Percentiles rank a stretch among this genome's conserved stretches.
Evolutionary conservation across 2,888 invertebrate genomes (phyloP).

Genomic region (Tinea trinotella): DNA sequence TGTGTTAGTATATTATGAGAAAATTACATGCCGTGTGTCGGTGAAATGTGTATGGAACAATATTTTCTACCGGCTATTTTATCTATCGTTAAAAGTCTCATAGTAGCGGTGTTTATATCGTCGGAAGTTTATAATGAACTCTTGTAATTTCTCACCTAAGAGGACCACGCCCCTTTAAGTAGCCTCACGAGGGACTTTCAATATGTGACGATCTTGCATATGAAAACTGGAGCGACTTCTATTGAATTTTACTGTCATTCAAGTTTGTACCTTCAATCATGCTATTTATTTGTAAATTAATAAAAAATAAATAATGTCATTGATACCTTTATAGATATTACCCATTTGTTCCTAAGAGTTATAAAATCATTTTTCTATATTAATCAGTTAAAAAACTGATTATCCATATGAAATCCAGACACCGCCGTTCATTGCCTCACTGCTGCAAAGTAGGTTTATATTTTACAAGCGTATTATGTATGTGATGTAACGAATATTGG

Average conservation of each 20-base stretch:
- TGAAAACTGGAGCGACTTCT: constrained; percentile 3
- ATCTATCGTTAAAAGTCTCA: constrained; percentile 8
- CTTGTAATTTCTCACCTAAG: constrained; percentile 31
- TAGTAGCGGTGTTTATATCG: constrained; percentile 4
- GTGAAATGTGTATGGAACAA: background rate
- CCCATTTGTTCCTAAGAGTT: too few species aligned
- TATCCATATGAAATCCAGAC: constrained; percentile 28
- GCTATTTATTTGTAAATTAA: background rate
- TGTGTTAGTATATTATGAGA: constrained; percentile 28
- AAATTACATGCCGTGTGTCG: constrained; percentile 3
- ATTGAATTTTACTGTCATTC: background rate
- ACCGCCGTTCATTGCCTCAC: constrained; percentile 32
- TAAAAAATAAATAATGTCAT: too few species aligned
- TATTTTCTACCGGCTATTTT: background rate
- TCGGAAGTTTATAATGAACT: constrained; percentile 25
- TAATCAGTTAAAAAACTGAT: too few species aligned
- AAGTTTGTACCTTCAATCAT: background rate
- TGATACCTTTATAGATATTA: too few species aligned
- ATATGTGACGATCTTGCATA: constrained; percentile 18
- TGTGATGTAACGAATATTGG: too few species aligned
- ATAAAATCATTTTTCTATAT: too few species aligned
- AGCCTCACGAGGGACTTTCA: constrained; percentile 12
- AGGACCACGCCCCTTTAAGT: constrained; percentile 26
- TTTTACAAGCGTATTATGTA: too few species aligned
- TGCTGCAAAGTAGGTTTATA: constrained; percentile 41